Evolutionary conservation across 2,888 invertebrate species (phyloP), one percentile per base, ranked within the genome.

Genomic region (Drosophila cognata): DNA sequence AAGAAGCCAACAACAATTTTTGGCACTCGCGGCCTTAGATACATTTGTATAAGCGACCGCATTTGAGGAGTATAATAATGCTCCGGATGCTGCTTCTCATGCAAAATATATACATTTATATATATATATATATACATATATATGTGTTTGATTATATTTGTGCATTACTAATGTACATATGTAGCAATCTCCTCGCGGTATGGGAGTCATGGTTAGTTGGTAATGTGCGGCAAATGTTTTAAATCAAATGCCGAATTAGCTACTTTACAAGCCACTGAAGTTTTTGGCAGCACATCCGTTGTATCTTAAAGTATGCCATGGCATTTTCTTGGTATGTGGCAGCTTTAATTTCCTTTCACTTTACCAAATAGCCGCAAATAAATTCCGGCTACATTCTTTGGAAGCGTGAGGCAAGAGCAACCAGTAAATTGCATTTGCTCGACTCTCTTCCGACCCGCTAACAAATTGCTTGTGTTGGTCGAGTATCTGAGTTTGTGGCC

Each of bases 401-500:
- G 64, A 53, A 48, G 48, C 48, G 38, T 41, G 72, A 50, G 63
- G 48, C 29, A 25, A 57, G 36, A 60, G 71, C 70, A 70, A 81
- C 77, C 86, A 79, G 79, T 89, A 86, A 89, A 86, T 86, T 88
- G 88, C 90, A 85, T 88, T 88, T 88, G 71, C 77, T 61, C 72
- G 81, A 80, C 69, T 74, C 74, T 74, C 74, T 71, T 66, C 71
- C 86, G 74, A 86, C 74, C 81, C 74, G 77, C 77, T 85, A 90
- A 87, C 87, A 87, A 87, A 87, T 89, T 85, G 88, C 90, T 70
- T 67, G 76, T 67, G 76, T 64, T 64, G 77, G 52, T 56, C 33
- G 28, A 63, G 65, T 52, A 63, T 33, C 48, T 48, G 48, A 61
- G 55, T 28, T 33, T 62, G 28, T 68, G 36, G 58, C 61, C 38